Conservation (phyloP, 2,797 vertebrate genomes). For the Euphonia xanthogaster region DNA sequence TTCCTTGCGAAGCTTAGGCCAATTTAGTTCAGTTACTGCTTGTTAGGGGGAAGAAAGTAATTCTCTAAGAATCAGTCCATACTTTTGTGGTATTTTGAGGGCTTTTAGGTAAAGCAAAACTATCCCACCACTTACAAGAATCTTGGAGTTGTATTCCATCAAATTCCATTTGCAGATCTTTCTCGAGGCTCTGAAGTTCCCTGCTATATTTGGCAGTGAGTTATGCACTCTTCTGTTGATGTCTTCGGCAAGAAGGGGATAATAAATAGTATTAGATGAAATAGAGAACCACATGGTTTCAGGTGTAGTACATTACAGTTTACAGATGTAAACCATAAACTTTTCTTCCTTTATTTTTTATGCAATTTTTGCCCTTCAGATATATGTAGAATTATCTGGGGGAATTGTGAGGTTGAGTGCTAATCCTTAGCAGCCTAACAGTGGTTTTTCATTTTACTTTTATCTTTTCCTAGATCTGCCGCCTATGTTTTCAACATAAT, state of each 20-base stretch:
- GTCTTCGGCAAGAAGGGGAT: not conserved
- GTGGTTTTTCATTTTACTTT: not conserved
- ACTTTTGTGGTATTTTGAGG: not conserved
- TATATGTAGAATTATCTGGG: not conserved
- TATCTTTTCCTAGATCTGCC: constrained; percentile 84
- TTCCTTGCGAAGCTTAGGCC: not conserved
- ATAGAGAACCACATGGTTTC: not conserved
- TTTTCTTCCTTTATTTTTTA: not conserved
- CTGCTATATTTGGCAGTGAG: not conserved
- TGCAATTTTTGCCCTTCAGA: not conserved
- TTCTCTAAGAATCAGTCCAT: not conserved
- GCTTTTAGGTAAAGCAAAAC: not conserved
- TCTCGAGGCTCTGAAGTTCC: not conserved
- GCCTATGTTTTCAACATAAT: constrained; percentile 97
- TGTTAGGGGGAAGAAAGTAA: not conserved
- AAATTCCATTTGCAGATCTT: not conserved
- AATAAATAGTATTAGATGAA: not conserved
- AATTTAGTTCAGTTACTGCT: not conserved
- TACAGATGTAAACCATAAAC: not conserved
- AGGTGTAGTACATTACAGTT: not conserved
- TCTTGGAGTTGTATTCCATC: not conserved
- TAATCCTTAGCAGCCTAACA: not conserved
- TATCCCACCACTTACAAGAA: not conserved
- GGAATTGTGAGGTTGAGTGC: fast-evolving
- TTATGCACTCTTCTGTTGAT: not conserved